phyloP scores from a whole-genome alignment of 2,888 invertebrate species.

The Calameuta filiformis region DNA sequence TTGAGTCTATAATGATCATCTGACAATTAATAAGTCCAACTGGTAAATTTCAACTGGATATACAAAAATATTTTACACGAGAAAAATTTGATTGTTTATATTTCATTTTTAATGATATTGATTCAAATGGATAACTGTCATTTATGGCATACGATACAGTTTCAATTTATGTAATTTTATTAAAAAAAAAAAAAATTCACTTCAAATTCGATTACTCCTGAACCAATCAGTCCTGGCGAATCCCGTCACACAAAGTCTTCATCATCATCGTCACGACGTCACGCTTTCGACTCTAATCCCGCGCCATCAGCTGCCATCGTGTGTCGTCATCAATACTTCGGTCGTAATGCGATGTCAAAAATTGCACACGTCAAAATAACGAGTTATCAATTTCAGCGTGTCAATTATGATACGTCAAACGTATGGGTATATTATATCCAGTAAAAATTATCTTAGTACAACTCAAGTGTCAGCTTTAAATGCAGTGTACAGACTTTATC shows the following conservation, averaged over 20 bases:
- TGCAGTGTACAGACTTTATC: background rate
- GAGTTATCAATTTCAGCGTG: background rate
- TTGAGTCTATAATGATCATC: background rate
- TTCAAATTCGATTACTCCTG: background rate
- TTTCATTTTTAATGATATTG: background rate
- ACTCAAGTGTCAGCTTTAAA: background rate
- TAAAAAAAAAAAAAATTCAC: background rate
- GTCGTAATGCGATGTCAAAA: slow-evolving; percentile 28
- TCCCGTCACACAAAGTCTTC: slow-evolving; percentile 7
- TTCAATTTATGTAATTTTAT: background rate
- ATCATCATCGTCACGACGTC: slow-evolving; percentile 34
- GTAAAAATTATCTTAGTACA: background rate
- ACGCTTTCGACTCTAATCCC: slow-evolving; percentile 45
- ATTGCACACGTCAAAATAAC: background rate
- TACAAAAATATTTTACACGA: background rate
- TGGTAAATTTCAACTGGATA: background rate
- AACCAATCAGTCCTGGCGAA: background rate
- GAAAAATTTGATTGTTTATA: background rate
- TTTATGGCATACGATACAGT: background rate
- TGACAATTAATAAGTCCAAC: background rate
- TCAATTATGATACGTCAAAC: background rate
- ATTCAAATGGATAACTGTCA: background rate
- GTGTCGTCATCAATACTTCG: slow-evolving; percentile 24
- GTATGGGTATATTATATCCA: background rate
- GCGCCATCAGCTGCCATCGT: slow-evolving; percentile 33